These are phyloP conservation scores for Eleutherodactylus coqui DNA, from an alignment of 2,797 vertebrate species.

Conservation along the genomic window DNA sequence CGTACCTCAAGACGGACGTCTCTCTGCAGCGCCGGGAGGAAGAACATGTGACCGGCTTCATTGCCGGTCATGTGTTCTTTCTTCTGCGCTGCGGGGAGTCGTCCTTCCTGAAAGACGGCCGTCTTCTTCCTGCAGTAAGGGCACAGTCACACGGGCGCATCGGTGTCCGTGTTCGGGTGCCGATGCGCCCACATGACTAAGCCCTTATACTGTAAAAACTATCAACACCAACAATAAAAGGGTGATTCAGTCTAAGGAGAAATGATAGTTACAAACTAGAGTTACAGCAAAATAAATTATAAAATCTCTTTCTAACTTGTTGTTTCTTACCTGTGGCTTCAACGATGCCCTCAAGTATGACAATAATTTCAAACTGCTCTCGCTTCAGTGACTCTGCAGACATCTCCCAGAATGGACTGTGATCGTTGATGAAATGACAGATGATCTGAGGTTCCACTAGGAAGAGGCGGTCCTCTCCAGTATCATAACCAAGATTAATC, in stretches of 20 bases:
- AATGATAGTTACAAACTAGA: not conserved
- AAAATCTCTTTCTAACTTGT: not conserved
- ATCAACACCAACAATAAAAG: not conserved
- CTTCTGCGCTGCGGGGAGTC: too few relatives aligned
- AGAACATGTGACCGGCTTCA: too few relatives aligned
- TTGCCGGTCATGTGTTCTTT: too few relatives aligned
- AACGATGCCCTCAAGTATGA: constrained; percentile 86
- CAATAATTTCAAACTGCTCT: constrained; percentile 82
- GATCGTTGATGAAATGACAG: constrained; percentile 78
- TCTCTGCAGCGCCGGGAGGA: too few relatives aligned
- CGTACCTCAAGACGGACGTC: too few relatives aligned
- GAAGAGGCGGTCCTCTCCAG: constrained; percentile 80
- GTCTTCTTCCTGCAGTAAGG: too few relatives aligned
- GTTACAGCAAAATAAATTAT: not conserved
- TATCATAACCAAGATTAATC: constrained; percentile 85
- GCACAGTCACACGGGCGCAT: too few relatives aligned
- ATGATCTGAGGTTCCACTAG: constrained; percentile 87
- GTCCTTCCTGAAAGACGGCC: too few relatives aligned
- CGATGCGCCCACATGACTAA: too few relatives aligned
- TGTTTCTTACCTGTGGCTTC: constrained; percentile 80
- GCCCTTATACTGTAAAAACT: too few relatives aligned
- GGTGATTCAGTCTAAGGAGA: not conserved
- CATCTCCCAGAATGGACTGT: constrained; percentile 84
- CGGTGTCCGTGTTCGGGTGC: too few relatives aligned
- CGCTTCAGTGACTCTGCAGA: constrained; percentile 74